Percentiles rank a stretch among this genome's conserved stretches.
Evolutionary conservation across 2,113 vertebrate genomes (phyloP).

Genomic region (Piprites chloris): DNA sequence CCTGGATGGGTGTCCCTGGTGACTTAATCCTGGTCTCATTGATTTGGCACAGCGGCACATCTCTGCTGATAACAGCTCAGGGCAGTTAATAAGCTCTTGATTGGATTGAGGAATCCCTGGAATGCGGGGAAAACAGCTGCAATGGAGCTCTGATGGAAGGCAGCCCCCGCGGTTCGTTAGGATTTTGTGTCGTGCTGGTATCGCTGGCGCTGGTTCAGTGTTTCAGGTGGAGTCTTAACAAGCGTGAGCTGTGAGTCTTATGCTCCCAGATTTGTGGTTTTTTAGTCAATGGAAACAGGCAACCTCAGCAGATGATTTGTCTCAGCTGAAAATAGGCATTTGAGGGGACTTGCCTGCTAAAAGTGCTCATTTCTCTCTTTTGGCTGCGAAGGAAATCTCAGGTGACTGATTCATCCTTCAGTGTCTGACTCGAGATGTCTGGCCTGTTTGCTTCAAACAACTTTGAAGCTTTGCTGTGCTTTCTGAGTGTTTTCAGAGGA

Average conservation of each 20-base stretch:
- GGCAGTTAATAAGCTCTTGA: background rate
- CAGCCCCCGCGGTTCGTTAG: background rate
- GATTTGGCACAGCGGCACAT: background rate
- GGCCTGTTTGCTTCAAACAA: background rate
- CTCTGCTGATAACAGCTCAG: background rate
- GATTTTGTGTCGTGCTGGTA: background rate
- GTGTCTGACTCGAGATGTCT: background rate
- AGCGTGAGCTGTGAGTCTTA: background rate
- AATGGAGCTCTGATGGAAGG: background rate
- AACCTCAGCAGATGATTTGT: background rate
- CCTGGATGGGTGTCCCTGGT: background rate
- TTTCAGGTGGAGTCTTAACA: background rate
- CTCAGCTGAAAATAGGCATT: background rate
- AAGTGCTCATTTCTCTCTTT: background rate
- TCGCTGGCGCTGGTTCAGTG: background rate
- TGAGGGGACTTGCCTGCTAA: background rate
- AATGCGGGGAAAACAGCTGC: background rate
- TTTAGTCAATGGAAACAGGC: background rate
- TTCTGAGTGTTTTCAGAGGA: background rate
- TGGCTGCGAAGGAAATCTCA: slow-evolving; percentile 5
- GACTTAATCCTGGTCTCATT: background rate
- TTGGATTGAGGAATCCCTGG: background rate
- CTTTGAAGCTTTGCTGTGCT: background rate
- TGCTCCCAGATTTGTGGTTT: background rate
- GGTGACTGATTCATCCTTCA: slow-evolving; percentile 11